Evolutionary conservation across 2,797 vertebrate genomes (phyloP), one percentile per base, ranked within the genome.

Genomic region (Urophycis tenuis): DNA sequence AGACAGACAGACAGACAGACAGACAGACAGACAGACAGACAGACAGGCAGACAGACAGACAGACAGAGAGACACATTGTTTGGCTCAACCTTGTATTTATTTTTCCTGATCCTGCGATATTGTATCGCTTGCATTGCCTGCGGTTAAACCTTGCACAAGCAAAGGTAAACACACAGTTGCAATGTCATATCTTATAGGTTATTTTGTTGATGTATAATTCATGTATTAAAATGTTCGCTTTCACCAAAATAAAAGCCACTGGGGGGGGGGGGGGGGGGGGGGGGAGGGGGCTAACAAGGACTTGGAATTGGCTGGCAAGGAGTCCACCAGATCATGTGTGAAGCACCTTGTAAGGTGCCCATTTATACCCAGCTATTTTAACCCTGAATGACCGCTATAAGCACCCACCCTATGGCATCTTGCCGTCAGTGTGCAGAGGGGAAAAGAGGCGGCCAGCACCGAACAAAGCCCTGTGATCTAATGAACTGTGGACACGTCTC

Each of bases 21-120:
- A 70, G 34, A 70, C 64, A 70, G 34, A 71, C 35, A 71, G 29
- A 76, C 75, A 72, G 29, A 71, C 36, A 49, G 14, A 76, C 36
- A 71, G 67, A 71, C 22, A 77, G 31, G 49, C 31, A 72, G 41
- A 49, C 6, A 34, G 36, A 49, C 64, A 45, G 64, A 71, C 75
- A 71, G 29, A 49, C 75, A 76, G 15, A 71, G 2, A 67, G n/a
- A 67, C 1, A 67, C n/a, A 69, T 25, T 6, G 17, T 10, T 15
- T 2, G n/a, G 29, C 64, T 25, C 11, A 34, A 31, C 30, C 71
- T 32, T 32, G 70, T 22, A 53, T 53, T 53, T 9, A 70, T 6
- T 25, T 25, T n/a, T 32, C 14, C 45, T 17, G 17, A 74, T 74
- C 25, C 22, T 41, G 25, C 35, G 45, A 25, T 73, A 73, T 3